Evolutionary conservation across 2,797 vertebrate genomes (phyloP), one percentile per base, ranked within the genome.

Genomic region (Melanotaenia maccullochi): DNA sequence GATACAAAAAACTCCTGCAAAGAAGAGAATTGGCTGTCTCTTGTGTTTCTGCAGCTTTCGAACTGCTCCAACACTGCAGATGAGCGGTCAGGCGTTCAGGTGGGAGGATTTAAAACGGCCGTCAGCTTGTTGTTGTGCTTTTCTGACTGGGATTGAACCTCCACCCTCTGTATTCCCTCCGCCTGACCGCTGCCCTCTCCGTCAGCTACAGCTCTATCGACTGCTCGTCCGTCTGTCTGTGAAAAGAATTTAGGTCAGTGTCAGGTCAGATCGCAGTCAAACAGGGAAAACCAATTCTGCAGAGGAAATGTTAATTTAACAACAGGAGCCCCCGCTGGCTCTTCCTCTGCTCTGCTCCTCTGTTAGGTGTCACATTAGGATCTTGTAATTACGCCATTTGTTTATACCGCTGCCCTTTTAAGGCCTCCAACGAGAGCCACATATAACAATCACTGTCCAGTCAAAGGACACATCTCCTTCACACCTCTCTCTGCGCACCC

Each of bases 381-480:
- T 59, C 22, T 54, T 24, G 8, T 83, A 83, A 89, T 89, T 73
- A 76, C 73, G 60, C 52, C 7, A 30, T 85, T 87, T 82, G 75
- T 83, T 87, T 83, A 60, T 58, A 3, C 62, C 0, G 25, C 42
- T 88, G 85, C 62, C 81, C 81, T 89, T 87, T 82, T 54, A 44
- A 1, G 25, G 30, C 59, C 47, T 22, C 11, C 49, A 73, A 55
- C 51, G 62, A 81, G 74, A 24, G 33, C 69, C 67, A 83, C 79
- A 84, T 47, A 69, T 82, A 85, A 85, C 85, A 78, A 84, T 88
- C 75, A 86, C 33, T 82, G 89, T 88, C 85, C 68, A 80, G 67
- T 80, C 73, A 75, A 64, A 70, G 70, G 72, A 52, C 71, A 24
- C 35, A 60, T 22, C 33, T 18, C 18, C 47, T 25, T 51, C 18